These are phyloP conservation scores for Tuta absoluta DNA, from an alignment of 2,888 invertebrate genomes.

Conservation along the genomic window DNA sequence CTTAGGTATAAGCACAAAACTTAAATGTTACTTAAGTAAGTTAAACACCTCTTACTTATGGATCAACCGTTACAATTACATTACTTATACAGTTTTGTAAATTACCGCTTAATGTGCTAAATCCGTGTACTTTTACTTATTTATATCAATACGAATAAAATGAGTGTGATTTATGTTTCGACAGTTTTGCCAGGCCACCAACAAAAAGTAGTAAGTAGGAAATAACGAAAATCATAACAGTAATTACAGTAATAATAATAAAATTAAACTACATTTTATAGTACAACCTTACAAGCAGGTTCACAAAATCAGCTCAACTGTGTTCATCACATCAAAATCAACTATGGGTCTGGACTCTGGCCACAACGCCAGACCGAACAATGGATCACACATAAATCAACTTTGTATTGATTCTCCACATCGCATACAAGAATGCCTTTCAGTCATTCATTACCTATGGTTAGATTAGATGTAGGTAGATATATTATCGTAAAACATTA, in stretches of 20 bases:
- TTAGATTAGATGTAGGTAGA: too few relatives aligned
- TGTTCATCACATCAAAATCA: not conserved
- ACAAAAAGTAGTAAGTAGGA: too few relatives aligned
- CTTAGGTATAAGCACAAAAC: not conserved
- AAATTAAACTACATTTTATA: too few relatives aligned
- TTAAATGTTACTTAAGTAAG: not conserved
- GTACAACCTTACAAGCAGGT: too few relatives aligned
- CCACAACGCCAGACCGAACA: too few relatives aligned
- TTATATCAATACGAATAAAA: conserved; percentile 1
- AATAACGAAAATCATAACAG: too few relatives aligned
- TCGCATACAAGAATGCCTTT: not conserved
- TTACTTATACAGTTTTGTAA: conserved; percentile 6
- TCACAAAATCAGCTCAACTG: too few relatives aligned
- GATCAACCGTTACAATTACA: conserved; percentile 10
- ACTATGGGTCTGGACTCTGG: too few relatives aligned
- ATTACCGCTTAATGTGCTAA: conserved; percentile 22
- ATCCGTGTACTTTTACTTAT: conserved; percentile 19
- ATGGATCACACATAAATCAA: conserved; percentile 8
- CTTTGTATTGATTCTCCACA: not conserved
- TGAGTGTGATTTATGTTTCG: not conserved
- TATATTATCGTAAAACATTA: too few relatives aligned
- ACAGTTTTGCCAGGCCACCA: conserved; percentile 8
- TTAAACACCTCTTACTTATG: not conserved
- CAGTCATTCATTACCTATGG: not conserved
- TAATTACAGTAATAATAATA: too few relatives aligned